phyloP scores from a whole-genome alignment of 1,140 invertebrate genomes.

The Teleopsis dalmanni region DNA sequence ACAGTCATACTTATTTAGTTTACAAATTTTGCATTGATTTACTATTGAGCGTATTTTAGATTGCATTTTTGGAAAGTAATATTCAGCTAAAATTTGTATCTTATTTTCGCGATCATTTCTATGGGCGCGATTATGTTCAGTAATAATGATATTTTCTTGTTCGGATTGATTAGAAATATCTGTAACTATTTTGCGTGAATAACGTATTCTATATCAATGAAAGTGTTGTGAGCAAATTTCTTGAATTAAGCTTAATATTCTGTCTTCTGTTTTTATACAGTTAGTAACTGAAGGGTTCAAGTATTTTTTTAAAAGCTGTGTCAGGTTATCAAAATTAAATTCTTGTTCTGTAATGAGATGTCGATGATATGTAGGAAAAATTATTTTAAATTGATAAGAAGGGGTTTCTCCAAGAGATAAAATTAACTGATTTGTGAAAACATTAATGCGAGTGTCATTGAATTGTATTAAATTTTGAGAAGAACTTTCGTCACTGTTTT shows the following conservation, averaged over 20 bases:
- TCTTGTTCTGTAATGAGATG: neutral
- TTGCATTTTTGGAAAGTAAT: constrained; percentile 10
- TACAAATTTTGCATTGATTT: constrained; percentile 7
- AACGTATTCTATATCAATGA: neutral
- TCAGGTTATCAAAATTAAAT: neutral
- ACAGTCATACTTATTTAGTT: constrained; percentile 13
- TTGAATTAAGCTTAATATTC: neutral
- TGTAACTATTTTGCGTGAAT: no score
- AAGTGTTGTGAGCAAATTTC: neutral
- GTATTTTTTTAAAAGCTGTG: neutral
- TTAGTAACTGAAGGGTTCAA: neutral
- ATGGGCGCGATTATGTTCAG: constrained; percentile 8
- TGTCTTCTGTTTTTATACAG: neutral
- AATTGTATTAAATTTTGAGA: neutral
- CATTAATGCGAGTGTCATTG: constrained; percentile 7
- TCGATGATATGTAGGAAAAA: neutral
- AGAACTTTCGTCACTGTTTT: constrained; percentile 8
- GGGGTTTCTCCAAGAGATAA: neutral
- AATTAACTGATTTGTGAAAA: constrained; percentile 5
- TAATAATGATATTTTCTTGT: no score
- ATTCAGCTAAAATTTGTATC: constrained; percentile 6
- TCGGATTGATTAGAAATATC: no score
- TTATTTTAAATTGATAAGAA: neutral
- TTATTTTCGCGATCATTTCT: constrained; percentile 7
- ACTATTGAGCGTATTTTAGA: constrained; percentile 1